Evolutionary conservation across 2,113 vertebrate species (phyloP), one percentile per base, ranked within the genome.

Genomic region (Ptychochromis oligacanthus): DNA sequence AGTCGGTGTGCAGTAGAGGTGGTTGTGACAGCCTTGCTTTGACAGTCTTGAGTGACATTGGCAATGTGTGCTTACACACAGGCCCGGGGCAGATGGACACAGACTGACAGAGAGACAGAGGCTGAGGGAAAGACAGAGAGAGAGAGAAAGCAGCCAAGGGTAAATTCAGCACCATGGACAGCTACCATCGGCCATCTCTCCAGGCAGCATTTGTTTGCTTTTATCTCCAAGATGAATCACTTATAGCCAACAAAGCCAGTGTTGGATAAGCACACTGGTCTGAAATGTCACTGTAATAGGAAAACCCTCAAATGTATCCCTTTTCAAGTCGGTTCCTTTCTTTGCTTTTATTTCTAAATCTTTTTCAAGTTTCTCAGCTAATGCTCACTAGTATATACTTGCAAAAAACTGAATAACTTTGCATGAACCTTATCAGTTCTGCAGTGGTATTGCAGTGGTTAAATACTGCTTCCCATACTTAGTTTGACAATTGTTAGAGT

Each of bases 141-240:
- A 64, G 36, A 34, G 28, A 36, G 46, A 55, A 77, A 60, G 79
- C 62, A 60, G 60, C 61, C 28, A 7, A 40, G 74, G 79, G 81
- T 82, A 56, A 77, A 84, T 90, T 91, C 91, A 92, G 89, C 76
- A 88, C 89, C 90, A 80, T 20, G 92, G 92, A 91, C 82, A 90
- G 90, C 86, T 77, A 75, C 81, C 67, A 75, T 75, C 82, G 88
- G 84, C 38, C 85, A 34, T 62, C 64, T 86, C 83, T 82, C 77
- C 62, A 79, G 82, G 76, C 81, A 59, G 70, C 81, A 34, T 83
- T 88, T 90, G 87, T 91, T 90, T 88, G 81, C 64, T 87, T 88
- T 92, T 84, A 82, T 92, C 85, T 81, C 12, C 7, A 22, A 83
- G 82, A 92, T 86, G 75, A 91, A 90, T 89, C 85, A 49, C 86